These are phyloP conservation scores for Phalacrocorax pelagicus DNA, from an alignment of 2,113 vertebrate species.

Conservation along the genomic window DNA sequence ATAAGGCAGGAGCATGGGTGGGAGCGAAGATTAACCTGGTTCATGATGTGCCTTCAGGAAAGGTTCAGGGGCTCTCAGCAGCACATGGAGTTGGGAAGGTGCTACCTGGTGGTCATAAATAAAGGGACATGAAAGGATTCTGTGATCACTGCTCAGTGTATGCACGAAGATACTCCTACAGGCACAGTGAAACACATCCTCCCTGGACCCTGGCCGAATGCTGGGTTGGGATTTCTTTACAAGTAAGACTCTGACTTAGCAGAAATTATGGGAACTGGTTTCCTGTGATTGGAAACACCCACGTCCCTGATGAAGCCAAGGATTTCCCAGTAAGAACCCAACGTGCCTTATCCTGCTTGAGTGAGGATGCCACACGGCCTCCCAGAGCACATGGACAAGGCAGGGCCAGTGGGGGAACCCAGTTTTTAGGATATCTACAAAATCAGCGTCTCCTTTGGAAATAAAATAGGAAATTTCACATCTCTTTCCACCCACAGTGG, in stretches of 20 bases:
- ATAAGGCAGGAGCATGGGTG: not conserved
- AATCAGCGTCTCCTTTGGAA: not conserved
- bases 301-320: not conserved
- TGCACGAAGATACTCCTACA: not conserved
- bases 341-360: accelerated
- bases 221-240: not conserved
- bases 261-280: not conserved
- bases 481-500: not conserved
- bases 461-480: not conserved
- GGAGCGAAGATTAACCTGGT: not conserved
- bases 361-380: not conserved
- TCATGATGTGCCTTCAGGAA: not conserved
- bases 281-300: not conserved
- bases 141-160: not conserved
- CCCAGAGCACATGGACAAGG: not conserved
- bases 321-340: not conserved
- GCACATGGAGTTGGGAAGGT: not conserved
- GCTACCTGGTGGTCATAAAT: not conserved
- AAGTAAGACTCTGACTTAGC: not conserved
- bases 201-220: accelerated
- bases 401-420: not conserved
- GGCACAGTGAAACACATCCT: not conserved
- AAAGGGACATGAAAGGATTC: not conserved
- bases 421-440: not conserved
- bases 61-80: not conserved